Conservation (phyloP, 2,888 invertebrate species). For the Nemapogon koenigi region DNA sequence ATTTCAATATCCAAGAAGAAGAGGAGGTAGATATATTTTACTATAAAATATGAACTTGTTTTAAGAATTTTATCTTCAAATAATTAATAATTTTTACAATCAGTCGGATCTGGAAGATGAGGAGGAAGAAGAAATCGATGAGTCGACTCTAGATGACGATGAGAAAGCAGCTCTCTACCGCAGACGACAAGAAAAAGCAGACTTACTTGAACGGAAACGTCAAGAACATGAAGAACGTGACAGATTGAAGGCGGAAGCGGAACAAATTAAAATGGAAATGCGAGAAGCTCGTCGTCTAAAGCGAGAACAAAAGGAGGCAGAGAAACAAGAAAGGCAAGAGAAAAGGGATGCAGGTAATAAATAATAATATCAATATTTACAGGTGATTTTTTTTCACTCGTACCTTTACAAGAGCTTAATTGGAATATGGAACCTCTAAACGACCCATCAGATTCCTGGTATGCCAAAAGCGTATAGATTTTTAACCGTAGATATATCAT, state of each 20-base stretch:
- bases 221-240: constrained; percentile 32
- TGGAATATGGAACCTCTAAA: no score
- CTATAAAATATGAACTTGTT: not conserved
- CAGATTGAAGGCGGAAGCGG: constrained; percentile 29
- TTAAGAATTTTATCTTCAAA: not conserved
- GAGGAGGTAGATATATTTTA: constrained; percentile 29
- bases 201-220: constrained; percentile 30
- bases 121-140: constrained; percentile 45
- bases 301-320: constrained; percentile 35
- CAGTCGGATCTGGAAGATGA: constrained; percentile 37
- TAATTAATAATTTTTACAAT: not conserved
- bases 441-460: no score
- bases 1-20: constrained; percentile 68
- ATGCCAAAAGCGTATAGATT: no score
- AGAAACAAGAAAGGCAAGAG: constrained; percentile 32
- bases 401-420: no score
- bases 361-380: no score
- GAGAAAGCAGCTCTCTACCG: constrained; percentile 37
- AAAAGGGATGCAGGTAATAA: constrained; percentile 34
- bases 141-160: constrained; percentile 44
- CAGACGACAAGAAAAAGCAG: constrained; percentile 28
- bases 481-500: no score
- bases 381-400: constrained; percentile 26
- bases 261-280: constrained; percentile 34
- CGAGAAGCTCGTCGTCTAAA: constrained; percentile 37